Conservation (phyloP, 2,888 invertebrate genomes). For the Melanargia galathea region DNA sequence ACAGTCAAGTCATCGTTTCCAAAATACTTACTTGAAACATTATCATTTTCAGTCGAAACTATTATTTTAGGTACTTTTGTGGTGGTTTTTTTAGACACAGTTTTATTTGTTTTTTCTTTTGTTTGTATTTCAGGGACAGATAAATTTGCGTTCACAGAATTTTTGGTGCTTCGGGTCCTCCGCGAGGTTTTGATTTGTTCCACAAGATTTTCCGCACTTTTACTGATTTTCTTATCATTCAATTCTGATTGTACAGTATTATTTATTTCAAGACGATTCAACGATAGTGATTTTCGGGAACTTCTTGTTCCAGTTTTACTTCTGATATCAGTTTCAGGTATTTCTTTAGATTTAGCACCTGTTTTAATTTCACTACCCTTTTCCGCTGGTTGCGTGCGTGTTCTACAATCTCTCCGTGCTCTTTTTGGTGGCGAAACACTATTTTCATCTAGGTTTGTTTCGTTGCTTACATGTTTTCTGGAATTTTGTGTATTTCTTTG, state of each 20-base stretch:
- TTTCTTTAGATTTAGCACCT: slow-evolving; percentile 1
- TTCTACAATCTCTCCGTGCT: slow-evolving; percentile 46
- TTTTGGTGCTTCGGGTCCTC: not conserved
- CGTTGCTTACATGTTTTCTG: slow-evolving; percentile 43
- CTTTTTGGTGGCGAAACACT: slow-evolving; percentile 66
- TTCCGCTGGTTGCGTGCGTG: slow-evolving; percentile 1
- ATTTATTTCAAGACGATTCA: slow-evolving; percentile 13
- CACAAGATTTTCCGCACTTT: not conserved
- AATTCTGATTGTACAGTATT: slow-evolving; percentile 3
- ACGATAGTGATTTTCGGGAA: slow-evolving; percentile 13
- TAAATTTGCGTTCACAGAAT: not conserved
- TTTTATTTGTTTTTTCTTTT: slow-evolving; percentile 20
- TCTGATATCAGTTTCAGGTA: not conserved
- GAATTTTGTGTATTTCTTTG: slow-evolving; percentile 50
- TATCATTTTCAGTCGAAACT: slow-evolving; percentile 51
- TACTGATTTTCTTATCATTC: not conserved
- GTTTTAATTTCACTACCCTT: not conserved
- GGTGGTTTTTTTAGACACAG: slow-evolving; percentile 29
- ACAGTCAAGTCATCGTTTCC: slow-evolving; percentile 36
- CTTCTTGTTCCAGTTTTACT: not conserved
- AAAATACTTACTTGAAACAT: slow-evolving; percentile 63
- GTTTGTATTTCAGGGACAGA: slow-evolving; percentile 12
- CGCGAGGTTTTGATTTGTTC: not conserved
- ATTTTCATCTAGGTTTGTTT: slow-evolving; percentile 44
- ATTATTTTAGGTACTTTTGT: slow-evolving; percentile 53